These are phyloP conservation scores for Gorsachius magnificus DNA, from an alignment of 2,797 vertebrate genomes.

Conservation along the genomic window DNA sequence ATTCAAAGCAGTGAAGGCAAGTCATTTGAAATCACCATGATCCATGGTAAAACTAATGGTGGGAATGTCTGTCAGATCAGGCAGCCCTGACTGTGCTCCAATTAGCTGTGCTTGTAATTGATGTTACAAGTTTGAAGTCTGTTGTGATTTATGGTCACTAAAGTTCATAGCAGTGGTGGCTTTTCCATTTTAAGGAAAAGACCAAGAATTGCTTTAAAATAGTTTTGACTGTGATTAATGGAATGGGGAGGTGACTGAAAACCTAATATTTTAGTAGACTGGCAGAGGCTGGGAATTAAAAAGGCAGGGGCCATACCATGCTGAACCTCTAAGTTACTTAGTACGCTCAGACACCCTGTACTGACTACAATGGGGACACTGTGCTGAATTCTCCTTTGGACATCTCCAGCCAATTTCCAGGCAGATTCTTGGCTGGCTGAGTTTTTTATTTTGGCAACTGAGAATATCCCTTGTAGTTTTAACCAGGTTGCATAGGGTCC, in stretches of 20 bases:
- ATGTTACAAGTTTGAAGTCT: background rate
- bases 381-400: background rate
- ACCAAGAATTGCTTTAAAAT: background rate
- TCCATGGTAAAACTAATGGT: background rate
- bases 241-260: background rate
- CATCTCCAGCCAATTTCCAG: background rate
- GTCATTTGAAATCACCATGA: background rate
- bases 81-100: background rate
- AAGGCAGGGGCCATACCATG: background rate
- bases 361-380: background rate
- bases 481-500: background rate
- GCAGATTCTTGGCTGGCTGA: background rate
- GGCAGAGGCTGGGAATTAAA: background rate
- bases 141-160: background rate
- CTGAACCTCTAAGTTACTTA: background rate
- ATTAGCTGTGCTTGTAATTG: background rate
- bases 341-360: background rate
- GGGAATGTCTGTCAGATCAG: background rate
- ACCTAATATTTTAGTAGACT: background rate
- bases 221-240: background rate
- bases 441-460: background rate
- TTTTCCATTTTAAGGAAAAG: background rate
- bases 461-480: background rate
- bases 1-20: background rate
- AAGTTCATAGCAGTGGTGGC: background rate